Base-by-base conservation (phyloP, 2,797 vertebrate species). In the Aldrovandia affinis region DNA sequence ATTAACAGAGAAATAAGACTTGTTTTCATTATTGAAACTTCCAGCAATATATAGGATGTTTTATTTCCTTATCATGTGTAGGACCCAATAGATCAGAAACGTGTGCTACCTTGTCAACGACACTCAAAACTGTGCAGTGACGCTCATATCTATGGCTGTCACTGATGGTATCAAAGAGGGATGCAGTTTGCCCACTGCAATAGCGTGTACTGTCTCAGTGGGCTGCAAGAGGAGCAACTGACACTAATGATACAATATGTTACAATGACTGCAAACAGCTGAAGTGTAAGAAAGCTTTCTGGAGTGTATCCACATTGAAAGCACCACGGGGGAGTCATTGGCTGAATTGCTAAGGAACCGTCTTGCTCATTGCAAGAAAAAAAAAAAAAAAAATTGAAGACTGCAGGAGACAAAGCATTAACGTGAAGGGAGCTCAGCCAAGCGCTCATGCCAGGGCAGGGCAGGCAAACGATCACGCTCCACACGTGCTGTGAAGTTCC, bases 191-290 rank as follows among this genome's bases (percentile, higher is more conserved):
- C 14, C 68, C 68, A 39, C 39, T 39, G 33, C 12, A 36, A 68
- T 15, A 33, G 63, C 12, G 10, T 20, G 68, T 70, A 39, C 68
- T 70, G 5, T 18, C 68, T 39, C 5, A 33, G 39, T 18, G 39
- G 12, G 22, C 30, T 36, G 15, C 68, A 70, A 70, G 33, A 70
- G 33, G 33, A 70, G 68, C 14, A 39, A 70, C 65, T 39, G 33
- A 70, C 65, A 70, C 33, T 70, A 70, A 70, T 70, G 33, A 70
- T 39, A 10, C 68, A 22, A 39, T 70, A 70, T 39, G 30, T 39
- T 39, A 39, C 18, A 70, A 70, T 70, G 68, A 70, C 68, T 70
- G 65, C 12, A 70, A 70, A 70, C 65, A 70, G 65, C 65, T 70
- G 33, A 39, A 20, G 12, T 70, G 65, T 33, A 36, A 7, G 15